These are phyloP conservation scores for Petrolisthes cinctipes DNA, from an alignment of 2,888 invertebrate species.

Conservation along the genomic window DNA sequence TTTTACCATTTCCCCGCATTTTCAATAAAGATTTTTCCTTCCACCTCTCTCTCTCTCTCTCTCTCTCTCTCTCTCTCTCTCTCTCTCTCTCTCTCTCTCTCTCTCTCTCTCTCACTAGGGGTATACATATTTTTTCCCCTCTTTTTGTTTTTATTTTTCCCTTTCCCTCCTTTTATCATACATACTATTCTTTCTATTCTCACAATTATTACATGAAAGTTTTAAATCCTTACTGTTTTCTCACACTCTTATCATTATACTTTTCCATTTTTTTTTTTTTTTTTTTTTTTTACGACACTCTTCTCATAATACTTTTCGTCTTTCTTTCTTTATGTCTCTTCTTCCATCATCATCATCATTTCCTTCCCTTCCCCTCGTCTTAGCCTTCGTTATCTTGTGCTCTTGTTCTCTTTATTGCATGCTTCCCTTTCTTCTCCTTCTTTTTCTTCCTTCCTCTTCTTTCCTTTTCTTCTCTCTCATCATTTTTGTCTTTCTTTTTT, in stretches of 20 bases:
- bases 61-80: not conserved
- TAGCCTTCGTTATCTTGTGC: not conserved
- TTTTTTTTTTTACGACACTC: not conserved
- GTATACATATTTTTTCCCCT: not conserved
- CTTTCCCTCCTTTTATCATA: not conserved
- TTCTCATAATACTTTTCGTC: not conserved
- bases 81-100: not conserved
- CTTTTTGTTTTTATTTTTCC: not conserved
- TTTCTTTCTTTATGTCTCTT: not conserved
- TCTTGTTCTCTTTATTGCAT: not conserved
- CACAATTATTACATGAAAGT: not conserved
- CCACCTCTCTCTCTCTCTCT: not conserved
- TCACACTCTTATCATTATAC: not conserved
- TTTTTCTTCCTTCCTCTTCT: not conserved
- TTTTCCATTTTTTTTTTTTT: not conserved
- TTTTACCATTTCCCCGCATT: not conserved
- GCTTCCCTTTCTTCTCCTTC: not conserved
- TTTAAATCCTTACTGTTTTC: not conserved
- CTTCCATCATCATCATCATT: not conserved
- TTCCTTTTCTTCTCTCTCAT: not conserved
- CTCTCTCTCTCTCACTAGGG: not conserved
- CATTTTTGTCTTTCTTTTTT: not conserved
- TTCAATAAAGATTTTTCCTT: not conserved
- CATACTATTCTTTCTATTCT: not conserved
- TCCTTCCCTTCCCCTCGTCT: not conserved